Conservation (phyloP, 2,797 vertebrate genomes). For the Chanos chanos region DNA sequence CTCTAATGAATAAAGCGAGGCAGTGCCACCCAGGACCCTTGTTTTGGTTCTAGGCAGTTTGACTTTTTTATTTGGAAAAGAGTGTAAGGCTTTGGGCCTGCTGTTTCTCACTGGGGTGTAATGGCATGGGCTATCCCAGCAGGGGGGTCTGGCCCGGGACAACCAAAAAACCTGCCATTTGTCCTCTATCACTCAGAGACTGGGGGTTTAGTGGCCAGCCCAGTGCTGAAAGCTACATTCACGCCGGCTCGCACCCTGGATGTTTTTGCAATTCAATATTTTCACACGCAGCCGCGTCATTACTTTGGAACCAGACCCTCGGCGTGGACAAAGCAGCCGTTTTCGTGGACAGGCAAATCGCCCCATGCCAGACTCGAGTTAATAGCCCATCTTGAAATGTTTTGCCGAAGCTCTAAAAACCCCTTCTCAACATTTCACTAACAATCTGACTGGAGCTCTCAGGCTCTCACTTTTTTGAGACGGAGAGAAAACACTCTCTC, state of each 20-base stretch:
- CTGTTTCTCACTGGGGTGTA: slow-evolving; percentile 56
- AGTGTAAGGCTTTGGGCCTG: neutral
- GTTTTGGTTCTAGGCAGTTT: neutral
- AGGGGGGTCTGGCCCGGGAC: slow-evolving; percentile 39
- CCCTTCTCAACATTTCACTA: slow-evolving; percentile 61
- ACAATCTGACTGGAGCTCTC: slow-evolving; percentile 57
- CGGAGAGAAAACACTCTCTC: slow-evolving; percentile 20
- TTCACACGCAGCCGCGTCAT: slow-evolving; percentile 94
- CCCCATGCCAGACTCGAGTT: slow-evolving; percentile 65
- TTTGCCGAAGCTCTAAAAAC: slow-evolving; percentile 64
- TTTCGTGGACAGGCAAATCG: slow-evolving; percentile 64
- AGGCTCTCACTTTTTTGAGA: neutral
- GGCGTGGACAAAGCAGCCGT: slow-evolving; percentile 76
- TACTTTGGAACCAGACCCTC: slow-evolving; percentile 91
- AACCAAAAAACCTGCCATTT: slow-evolving; percentile 85
- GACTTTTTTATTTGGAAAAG: neutral
- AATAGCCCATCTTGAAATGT: slow-evolving; percentile 82
- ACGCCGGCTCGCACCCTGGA: slow-evolving; percentile 82
- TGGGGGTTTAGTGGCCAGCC: slow-evolving; percentile 62
- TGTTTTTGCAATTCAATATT: slow-evolving; percentile 99
- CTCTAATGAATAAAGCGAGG: too few species aligned
- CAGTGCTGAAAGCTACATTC: slow-evolving; percentile 88
- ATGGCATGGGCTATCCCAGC: slow-evolving; percentile 54
- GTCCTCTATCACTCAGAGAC: slow-evolving; percentile 91
- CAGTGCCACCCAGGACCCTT: too few species aligned